phyloP scores from a whole-genome alignment of 1,140 invertebrate genomes.

The Nasonia giraulti region DNA sequence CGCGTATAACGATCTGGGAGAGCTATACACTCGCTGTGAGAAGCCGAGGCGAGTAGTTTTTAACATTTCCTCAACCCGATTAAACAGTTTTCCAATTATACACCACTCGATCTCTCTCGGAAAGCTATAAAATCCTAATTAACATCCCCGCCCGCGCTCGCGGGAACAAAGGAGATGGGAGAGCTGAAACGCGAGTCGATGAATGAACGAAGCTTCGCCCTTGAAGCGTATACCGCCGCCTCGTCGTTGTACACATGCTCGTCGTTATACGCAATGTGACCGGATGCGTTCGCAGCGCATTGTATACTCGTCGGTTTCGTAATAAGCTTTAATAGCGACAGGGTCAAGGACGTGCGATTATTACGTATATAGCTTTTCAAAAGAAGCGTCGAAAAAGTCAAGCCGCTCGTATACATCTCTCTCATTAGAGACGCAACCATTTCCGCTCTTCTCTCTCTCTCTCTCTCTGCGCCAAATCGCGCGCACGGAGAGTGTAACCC shows the following conservation, averaged over 20 bases:
- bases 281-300: background rate
- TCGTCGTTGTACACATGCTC: background rate
- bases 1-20: no score
- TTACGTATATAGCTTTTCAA: no score
- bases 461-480: background rate
- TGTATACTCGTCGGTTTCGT: background rate
- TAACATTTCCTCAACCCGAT: background rate
- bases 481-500: background rate
- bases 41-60: background rate
- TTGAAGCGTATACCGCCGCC: no score
- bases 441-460: background rate
- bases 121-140: background rate
- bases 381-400: no score
- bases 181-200: background rate
- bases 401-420: background rate
- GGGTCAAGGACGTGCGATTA: background rate
- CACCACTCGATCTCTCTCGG: background rate
- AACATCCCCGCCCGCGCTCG: background rate
- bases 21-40: no score
- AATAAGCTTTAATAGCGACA: background rate
- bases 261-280: background rate
- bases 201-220: background rate
- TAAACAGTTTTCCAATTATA: no score
- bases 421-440: background rate
- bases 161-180: background rate